phyloP scores from a whole-genome alignment of 1,140 invertebrate genomes.

The Pemphigus obesinymphae region DNA sequence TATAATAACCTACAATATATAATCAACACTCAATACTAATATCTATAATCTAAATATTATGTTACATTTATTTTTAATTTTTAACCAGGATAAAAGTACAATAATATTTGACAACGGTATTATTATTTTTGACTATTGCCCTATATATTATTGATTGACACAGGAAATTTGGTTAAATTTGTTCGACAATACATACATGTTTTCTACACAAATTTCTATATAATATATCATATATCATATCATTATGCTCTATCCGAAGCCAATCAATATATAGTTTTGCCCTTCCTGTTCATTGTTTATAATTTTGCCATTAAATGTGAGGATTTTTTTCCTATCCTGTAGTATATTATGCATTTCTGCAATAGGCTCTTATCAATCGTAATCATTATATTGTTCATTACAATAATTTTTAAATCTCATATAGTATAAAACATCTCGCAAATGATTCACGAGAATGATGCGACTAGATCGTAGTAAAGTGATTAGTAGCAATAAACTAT shows the following conservation, averaged over 20 bases:
- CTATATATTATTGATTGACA: background rate
- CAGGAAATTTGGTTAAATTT: constrained; percentile 28
- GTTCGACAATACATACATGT: background rate
- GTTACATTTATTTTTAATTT: background rate
- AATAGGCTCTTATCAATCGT: background rate
- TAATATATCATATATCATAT: background rate
- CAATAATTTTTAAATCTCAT: background rate
- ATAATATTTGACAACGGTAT: background rate
- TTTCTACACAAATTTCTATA: background rate
- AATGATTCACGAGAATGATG: constrained; percentile 29
- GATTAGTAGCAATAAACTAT: constrained; percentile 4
- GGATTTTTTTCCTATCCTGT: background rate
- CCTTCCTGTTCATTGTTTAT: constrained; percentile 28
- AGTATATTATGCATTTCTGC: background rate
- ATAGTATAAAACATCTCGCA: background rate
- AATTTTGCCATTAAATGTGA: constrained; percentile 9
- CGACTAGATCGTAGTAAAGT: background rate
- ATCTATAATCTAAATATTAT: too few species aligned
- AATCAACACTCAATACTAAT: too few species aligned
- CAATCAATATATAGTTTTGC: constrained; percentile 14
- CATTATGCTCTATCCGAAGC: background rate
- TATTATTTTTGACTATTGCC: background rate
- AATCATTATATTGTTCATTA: background rate
- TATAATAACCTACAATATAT: too few species aligned
- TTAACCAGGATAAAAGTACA: background rate